Base-by-base conservation (phyloP, 1,140 invertebrate species). In the Diploscapter pachys region DNA sequence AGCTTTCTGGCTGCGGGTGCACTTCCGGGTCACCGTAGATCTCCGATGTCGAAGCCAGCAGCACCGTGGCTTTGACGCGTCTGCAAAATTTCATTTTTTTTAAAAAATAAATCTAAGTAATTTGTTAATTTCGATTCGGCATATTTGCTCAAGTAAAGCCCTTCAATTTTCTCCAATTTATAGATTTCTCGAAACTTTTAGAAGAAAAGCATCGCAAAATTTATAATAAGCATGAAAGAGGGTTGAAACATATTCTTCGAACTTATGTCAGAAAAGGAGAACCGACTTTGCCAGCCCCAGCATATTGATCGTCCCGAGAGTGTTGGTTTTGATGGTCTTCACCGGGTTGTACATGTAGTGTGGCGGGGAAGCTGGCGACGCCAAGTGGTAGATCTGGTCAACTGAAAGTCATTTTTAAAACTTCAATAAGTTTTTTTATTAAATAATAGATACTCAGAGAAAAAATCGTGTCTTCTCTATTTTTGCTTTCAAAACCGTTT, bases 331-430 rank as follows among this genome's bases (percentile, higher is more conserved):
- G 72, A 99, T 95, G 31, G 97, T 99, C 88, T 99, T 99, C 0
- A 99, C 96, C 55, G 96, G 96, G 89, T 99, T 99, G 81, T 94
- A 92, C 96, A 99, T 99, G 84, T 99, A 99, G 88, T 99, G 96
- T 2, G 95, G 95, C 63, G 97, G 97, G 81, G 94, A 96, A 3
- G 97, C 97, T 52, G 96, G 97, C 83, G 94, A 98, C 2, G 97
- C 96, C 79, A 99, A 88, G 87, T 99, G 96, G 87, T 99, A 99
- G 84, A 99, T 98, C 89, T 99, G 93, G 87, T 99, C 96, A 31
- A 98, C 93, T 89, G 82, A 61, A 85, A 84, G 75, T 65, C 31
- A 31, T 31, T 31, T 31, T 31, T 31, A 31, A 31, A 31, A 31
- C 1, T 31, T 31, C 31, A 31, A 31, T 31, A 31, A 31, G 31